A percentile compares a stretch with the other conserved stretches of the same genome.
These are phyloP conservation scores for Petrocephalus sullivani DNA, from an alignment of 2,797 vertebrate genomes.

Conservation along the genomic window DNA sequence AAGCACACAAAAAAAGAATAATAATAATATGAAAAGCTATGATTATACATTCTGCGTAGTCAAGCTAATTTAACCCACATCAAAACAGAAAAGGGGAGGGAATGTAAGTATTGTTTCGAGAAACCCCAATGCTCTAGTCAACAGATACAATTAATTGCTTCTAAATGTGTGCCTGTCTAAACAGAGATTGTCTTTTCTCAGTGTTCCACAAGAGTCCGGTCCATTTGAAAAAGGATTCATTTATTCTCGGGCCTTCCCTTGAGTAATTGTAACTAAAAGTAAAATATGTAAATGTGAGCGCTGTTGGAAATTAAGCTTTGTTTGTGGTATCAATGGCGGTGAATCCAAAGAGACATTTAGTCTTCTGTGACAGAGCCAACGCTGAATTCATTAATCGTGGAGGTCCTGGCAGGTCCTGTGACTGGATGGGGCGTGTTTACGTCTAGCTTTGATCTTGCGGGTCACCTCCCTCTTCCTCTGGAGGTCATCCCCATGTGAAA, in stretches of 20 bases:
- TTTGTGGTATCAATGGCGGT: slow-evolving; percentile 41
- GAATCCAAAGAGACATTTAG: slow-evolving; percentile 38
- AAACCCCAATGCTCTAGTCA: slow-evolving; percentile 55
- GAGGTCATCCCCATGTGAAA: neutral
- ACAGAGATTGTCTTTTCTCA: slow-evolving; percentile 63
- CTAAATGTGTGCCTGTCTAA: slow-evolving; percentile 62
- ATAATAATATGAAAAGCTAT: neutral
- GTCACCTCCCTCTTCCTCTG: neutral
- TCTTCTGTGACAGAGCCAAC: neutral
- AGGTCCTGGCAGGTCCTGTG: neutral
- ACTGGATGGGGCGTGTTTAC: neutral
- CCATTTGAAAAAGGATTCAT: slow-evolving; percentile 55
- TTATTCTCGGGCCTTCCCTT: slow-evolving; percentile 57
- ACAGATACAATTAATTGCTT: slow-evolving; percentile 58
- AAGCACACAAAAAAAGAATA: neutral
- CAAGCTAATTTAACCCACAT: slow-evolving; percentile 16
- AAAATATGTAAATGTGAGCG: slow-evolving; percentile 57
- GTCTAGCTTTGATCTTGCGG: too few species aligned
- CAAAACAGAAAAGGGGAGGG: slow-evolving; percentile 15
- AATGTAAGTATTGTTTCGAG: slow-evolving; percentile 46
- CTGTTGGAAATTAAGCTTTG: slow-evolving; percentile 45
- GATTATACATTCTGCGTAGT: neutral
- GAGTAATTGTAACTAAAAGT: slow-evolving; percentile 42
- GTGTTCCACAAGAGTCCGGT: slow-evolving; percentile 50
- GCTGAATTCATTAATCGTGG: neutral